phyloP scores from a whole-genome alignment of 1,140 invertebrate species.

The Oedothorax gibbosus region DNA sequence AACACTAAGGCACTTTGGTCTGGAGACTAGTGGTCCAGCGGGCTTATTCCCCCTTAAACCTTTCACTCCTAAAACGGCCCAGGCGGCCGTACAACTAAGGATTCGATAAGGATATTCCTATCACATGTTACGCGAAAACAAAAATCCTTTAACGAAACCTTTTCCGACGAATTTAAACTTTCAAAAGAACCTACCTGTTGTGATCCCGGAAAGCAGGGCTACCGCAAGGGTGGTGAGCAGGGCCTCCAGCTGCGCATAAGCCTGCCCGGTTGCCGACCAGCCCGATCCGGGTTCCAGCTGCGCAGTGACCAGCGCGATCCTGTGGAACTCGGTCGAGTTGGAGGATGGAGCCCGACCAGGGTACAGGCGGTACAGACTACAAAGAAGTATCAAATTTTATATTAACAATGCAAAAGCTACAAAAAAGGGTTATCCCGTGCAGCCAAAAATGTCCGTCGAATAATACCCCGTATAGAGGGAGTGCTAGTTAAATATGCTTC shows the following conservation, averaged over 20 bases:
- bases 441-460: no score
- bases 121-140: no score
- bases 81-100: no score
- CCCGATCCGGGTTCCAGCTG: slow-evolving; percentile 71
- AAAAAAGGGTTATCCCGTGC: no score
- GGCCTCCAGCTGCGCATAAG: slow-evolving; percentile 81
- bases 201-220: slow-evolving; percentile 79
- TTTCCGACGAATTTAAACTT: not conserved
- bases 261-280: slow-evolving; percentile 78
- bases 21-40: no score
- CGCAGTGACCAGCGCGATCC: slow-evolving; percentile 63
- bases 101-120: no score
- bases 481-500: no score
- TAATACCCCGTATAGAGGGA: no score
- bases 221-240: slow-evolving; percentile 78
- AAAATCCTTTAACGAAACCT: no score
- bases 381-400: not conserved
- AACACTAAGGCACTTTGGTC: no score
- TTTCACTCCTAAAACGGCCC: no score
- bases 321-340: slow-evolving; percentile 66
- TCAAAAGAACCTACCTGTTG: slow-evolving; percentile 78
- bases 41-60: no score
- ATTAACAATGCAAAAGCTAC: not conserved
- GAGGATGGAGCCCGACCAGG: slow-evolving; percentile 70
- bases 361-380: slow-evolving; percentile 71